A percentile compares a stretch with the other conserved stretches of the same genome.
phyloP scores from a whole-genome alignment of 2,113 vertebrate genomes.

The Carassius carassius region DNA sequence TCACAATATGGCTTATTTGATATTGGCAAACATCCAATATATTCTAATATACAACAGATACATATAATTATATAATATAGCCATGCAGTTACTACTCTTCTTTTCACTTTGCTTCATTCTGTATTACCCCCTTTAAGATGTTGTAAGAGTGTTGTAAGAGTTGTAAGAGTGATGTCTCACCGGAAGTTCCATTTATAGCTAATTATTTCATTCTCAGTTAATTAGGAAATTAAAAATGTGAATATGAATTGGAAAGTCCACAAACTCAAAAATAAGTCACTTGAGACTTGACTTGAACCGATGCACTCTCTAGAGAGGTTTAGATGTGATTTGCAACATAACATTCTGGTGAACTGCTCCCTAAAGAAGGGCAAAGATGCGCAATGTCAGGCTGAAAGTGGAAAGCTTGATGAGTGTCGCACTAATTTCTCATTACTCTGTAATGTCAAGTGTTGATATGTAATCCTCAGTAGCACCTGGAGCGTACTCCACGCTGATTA shows the following conservation, averaged over 20 bases:
- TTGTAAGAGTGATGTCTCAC: not conserved
- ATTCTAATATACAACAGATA: not conserved
- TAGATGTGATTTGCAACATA: slow-evolving; percentile 21
- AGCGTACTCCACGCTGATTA: slow-evolving; percentile 41
- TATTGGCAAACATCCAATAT: not conserved
- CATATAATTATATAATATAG: not conserved
- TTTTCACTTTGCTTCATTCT: not conserved
- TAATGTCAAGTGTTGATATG: slow-evolving; percentile 36
- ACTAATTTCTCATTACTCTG: slow-evolving; percentile 42
- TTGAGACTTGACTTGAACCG: slow-evolving; percentile 5
- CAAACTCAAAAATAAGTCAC: slow-evolving; percentile 4
- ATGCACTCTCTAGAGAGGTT: slow-evolving; percentile 25
- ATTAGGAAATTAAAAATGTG: slow-evolving; percentile 9
- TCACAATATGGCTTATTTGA: not conserved
- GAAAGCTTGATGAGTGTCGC: slow-evolving; percentile 11
- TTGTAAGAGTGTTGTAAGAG: too few relatives aligned
- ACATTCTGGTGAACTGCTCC: slow-evolving; percentile 13
- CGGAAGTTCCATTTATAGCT: not conserved
- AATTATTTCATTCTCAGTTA: not conserved
- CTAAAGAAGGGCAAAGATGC: slow-evolving; percentile 12
- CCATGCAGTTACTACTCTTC: not conserved
- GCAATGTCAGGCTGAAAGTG: not conserved
- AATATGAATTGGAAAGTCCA: not conserved
- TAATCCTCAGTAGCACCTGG: slow-evolving; percentile 15
- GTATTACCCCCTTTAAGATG: not conserved